Evolutionary conservation across 2,888 invertebrate genomes (phyloP).

Genomic region (Cephonodes hylas): DNA sequence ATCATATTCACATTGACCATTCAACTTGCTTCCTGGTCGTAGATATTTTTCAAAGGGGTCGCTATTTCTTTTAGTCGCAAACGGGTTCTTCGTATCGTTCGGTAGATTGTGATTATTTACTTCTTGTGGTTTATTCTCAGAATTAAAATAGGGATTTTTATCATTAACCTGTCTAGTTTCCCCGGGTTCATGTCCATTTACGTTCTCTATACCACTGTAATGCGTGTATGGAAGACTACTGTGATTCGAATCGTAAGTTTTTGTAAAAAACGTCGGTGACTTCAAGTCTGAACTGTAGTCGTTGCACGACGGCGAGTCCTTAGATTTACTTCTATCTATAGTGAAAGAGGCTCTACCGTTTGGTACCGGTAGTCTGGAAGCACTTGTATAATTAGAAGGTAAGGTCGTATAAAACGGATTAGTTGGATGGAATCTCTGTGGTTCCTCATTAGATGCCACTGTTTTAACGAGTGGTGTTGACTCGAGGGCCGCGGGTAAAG

Average conservation of each 20-base stretch:
- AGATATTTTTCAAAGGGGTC: constrained; percentile 68
- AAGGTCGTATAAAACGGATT: constrained; percentile 76
- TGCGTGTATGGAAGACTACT: constrained; percentile 50
- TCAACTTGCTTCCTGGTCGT: constrained; percentile 45
- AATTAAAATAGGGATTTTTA: constrained; percentile 39
- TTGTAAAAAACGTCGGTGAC: constrained; percentile 54
- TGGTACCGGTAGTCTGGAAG: constrained; percentile 71
- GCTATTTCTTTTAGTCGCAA: constrained; percentile 57
- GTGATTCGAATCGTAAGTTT: constrained; percentile 47
- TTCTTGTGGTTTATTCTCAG: constrained; percentile 41
- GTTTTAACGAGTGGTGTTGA: constrained; percentile 64
- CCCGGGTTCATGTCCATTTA: constrained; percentile 44
- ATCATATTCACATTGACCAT: constrained; percentile 47
- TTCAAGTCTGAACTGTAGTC: constrained; percentile 50
- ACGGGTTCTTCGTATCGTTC: constrained; percentile 58
- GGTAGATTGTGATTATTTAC: constrained; percentile 44
- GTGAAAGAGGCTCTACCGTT: constrained; percentile 59
- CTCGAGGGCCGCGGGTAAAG: constrained; percentile 55
- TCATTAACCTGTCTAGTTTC: constrained; percentile 35
- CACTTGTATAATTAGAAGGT: constrained; percentile 65
- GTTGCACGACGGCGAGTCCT: constrained; percentile 45
- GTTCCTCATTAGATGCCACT: constrained; percentile 50
- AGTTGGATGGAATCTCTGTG: constrained; percentile 68
- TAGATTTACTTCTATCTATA: constrained; percentile 66
- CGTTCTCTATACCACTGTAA: constrained; percentile 38